Evolutionary conservation across 2,797 vertebrate genomes (phyloP).

Genomic region (Neosalanx taihuensis): DNA sequence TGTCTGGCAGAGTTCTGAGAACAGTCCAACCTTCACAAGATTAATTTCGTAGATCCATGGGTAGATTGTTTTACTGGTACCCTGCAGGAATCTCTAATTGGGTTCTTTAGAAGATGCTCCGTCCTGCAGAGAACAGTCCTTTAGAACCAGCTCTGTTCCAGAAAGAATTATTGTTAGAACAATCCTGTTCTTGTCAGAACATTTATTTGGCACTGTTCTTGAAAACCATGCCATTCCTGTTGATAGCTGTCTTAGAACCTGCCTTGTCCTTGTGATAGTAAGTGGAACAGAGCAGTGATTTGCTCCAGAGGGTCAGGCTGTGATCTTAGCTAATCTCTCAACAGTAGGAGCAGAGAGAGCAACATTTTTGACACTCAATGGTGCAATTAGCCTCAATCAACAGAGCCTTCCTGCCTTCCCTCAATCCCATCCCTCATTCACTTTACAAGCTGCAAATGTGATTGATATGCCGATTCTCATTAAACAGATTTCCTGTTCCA

Average conservation of each 20-base stretch:
- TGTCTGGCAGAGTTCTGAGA: not conserved
- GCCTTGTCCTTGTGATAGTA: slow-evolving; percentile 41
- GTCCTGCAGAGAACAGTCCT: too few relatives aligned
- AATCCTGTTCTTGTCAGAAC: too few relatives aligned
- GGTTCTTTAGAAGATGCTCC: too few relatives aligned
- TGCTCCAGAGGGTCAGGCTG: slow-evolving; percentile 40
- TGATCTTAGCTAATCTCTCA: slow-evolving; percentile 17
- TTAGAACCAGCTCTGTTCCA: too few relatives aligned
- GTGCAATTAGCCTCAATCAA: slow-evolving; percentile 57
- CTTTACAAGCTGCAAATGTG: slow-evolving; percentile 64
- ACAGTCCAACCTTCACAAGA: not conserved
- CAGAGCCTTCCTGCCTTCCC: slow-evolving; percentile 61
- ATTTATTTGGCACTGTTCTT: not conserved
- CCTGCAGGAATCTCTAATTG: too few relatives aligned
- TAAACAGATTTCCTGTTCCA: slow-evolving; percentile 54
- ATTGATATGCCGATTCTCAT: slow-evolving; percentile 63
- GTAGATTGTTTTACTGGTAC: not conserved
- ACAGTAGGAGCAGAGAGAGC: too few relatives aligned
- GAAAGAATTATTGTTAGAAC: too few relatives aligned
- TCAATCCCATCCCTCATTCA: slow-evolving; percentile 60
- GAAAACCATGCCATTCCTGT: not conserved
- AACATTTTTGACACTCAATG: slow-evolving; percentile 36
- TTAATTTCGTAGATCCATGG: not conserved
- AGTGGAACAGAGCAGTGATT: slow-evolving; percentile 61
- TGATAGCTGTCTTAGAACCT: slow-evolving; percentile 32